Evolutionary conservation across 2,888 invertebrate species (phyloP), one percentile per base, ranked within the genome.

Genomic region (Lingula anatina): DNA sequence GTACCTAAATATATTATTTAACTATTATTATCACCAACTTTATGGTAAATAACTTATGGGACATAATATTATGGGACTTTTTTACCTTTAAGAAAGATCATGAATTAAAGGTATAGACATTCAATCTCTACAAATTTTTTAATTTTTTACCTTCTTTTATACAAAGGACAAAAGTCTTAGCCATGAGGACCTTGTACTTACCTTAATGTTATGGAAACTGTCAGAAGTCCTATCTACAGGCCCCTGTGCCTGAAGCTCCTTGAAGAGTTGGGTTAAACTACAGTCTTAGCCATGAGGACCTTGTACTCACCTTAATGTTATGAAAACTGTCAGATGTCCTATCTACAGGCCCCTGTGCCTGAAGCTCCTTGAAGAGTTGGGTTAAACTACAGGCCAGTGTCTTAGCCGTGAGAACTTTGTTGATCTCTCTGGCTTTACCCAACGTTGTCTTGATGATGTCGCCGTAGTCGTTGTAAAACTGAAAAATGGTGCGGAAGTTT

Each of bases 391-490:
- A 82, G 59, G 91, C 87, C 85, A 99, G 89, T 2, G 94, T 95
- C 59, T 93, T 83, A 5, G 97, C 93, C 78, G 95, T 96, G 75
- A 88, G 89, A 37, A 93, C 87, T 80, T 95, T 96, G 81, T 95
- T 95, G 65, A 96, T 93, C 81, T 99, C 99, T 60, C 97, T 84
- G 12, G 95, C 92, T 80, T 97, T 97, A 64, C 90, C 90, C 64
- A 99, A 80, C 9, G 97, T 95, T 31, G 92, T 89, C 80, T 99
- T 99, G 61, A 99, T 80, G 88, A 97, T 96, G 78, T 97, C 97
- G 44, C 97, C 96, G 79, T 95, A 97, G 79, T 97, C 95, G 75
- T 94, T 93, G 79, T 95, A 95, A 76, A 91, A 95, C 86, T 89
- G 77, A 40, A 78, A 76, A 24, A 23, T 38, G 44, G 27, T n/a